Base-by-base conservation (phyloP, 2,888 invertebrate genomes). In the Reticulitermes lucifugus region DNA sequence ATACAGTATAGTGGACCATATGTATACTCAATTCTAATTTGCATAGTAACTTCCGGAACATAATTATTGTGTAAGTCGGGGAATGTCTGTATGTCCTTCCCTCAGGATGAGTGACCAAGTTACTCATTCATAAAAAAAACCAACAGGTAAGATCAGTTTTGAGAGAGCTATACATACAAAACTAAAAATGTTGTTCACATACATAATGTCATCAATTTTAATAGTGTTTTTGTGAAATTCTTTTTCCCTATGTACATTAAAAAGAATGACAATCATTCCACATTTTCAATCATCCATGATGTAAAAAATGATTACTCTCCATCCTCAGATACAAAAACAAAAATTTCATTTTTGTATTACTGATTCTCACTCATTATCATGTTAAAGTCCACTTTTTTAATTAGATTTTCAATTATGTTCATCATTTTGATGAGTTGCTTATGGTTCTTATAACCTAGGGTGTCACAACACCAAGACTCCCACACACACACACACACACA, bases 241-340 rank as follows among this genome's bases (percentile, higher is more conserved):
- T 77, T 83, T 77, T 84, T 79, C 55, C 25, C 84, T 84, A 79
- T 84, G 65, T 84, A 84, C 79, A 84, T 79, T 35, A 84, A 84
- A 73, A 84, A 79, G 79, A 84, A 79, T 79, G 55, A 83, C 75
- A 73, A 77, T 84, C 84, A 79, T 79, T 79, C 77, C 70, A 77
- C 79, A 84, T 70, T 59, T 75, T 51, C 21, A 75, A n/a, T 73
- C 71, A 73, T 73, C 83, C 73, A 83, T 77, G 83, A 83, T 77
- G 77, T 83, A 83, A 83, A 83, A 83, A 83, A 83, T 73, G 71
- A 75, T 73, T 83, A 51, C 21, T 83, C 71, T 25, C 75, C 73
- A 25, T 75, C 73, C 71, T 51, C 59, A 83, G 70, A 83, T 83
- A 75, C 35, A 81, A 81, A 75, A 83, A 83, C n/a, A 55, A 83